Base-by-base conservation (phyloP, 2,797 vertebrate species). In the Anabas testudineus region DNA sequence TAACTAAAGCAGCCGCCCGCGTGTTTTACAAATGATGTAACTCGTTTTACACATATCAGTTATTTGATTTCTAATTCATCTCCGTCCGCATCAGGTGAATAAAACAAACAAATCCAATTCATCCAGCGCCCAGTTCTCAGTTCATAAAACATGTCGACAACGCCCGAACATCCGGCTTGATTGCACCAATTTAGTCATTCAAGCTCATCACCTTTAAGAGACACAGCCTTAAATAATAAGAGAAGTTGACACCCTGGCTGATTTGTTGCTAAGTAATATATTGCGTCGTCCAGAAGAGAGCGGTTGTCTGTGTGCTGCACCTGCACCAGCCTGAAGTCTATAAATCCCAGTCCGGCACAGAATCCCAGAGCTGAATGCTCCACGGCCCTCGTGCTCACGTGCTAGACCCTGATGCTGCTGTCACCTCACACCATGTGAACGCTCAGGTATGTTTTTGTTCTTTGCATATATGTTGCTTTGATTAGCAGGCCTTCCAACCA, bases 241-340 rank as follows among this genome's bases (percentile, higher is more conserved):
- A 76, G 72, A 39, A 61, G 82, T 78, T 90, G 88, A 88, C 89
- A 77, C 72, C 51, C 60, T 3, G 83, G 85, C 84, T 84, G 84
- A 78, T 90, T 87, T 82, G 88, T 83, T 82, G 82, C 83, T 68
- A 55, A 1, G 78, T 90, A 87, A 91, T 89, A 88, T 88, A 90
- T 79, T 78, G 81, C 86, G 63, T 56, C 49, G 56, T 78, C 10
- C 81, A 49, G 81, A 81, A 80, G 70, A 41, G 76, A 84, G 83
- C 85, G 90, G 87, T 90, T 91, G 89, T 90, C 90, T 84, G 76
- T 39, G 71, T 45, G 78, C 66, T 88, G 83, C 91, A 93, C 90
- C 89, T 91, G 91, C 84, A 91, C 66, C 80, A 81, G 60, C 67
- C 71, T 64, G 41, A 63, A 76, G 83, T 86, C 86, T 55, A 89